These are phyloP conservation scores for Ectemnius cavifrons DNA, from an alignment of 2,888 invertebrate genomes.

Conservation along the genomic window DNA sequence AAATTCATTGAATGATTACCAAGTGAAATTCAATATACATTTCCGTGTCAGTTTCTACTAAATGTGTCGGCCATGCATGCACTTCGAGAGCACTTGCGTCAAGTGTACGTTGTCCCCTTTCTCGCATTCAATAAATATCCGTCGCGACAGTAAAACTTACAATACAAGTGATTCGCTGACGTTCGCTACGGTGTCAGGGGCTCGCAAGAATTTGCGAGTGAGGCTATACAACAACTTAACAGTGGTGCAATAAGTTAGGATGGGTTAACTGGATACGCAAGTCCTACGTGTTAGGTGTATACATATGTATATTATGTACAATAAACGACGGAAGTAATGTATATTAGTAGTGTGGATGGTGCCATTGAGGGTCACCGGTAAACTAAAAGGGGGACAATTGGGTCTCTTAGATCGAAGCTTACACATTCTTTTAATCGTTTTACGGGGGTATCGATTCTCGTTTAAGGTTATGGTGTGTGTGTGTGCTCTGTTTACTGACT, in stretches of 20 bases:
- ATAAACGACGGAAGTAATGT: constrained; percentile 12
- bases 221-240: not conserved
- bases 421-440: constrained; percentile 6
- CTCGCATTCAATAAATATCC: constrained; percentile 12
- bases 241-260: constrained; percentile 25
- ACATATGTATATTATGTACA: constrained; percentile 5
- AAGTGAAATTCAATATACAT: too few species aligned
- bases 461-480: constrained; percentile 7
- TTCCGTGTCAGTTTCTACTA: too few species aligned
- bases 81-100: not conserved
- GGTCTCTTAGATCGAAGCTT: too few species aligned
- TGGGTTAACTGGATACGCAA: constrained; percentile 1
- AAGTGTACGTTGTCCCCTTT: not conserved
- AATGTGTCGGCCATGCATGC: too few species aligned
- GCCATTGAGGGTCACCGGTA: not conserved
- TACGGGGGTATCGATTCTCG: not conserved
- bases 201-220: not conserved
- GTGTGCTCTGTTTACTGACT: constrained; percentile 13
- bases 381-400: not conserved
- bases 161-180: not conserved
- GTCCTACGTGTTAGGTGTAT: too few species aligned
- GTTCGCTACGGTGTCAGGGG: not conserved
- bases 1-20: too few species aligned
- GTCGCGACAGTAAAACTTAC: constrained; percentile 10
- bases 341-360: not conserved